These are phyloP conservation scores for Megamerina dolium DNA, from an alignment of 2,888 invertebrate species.

Conservation along the genomic window DNA sequence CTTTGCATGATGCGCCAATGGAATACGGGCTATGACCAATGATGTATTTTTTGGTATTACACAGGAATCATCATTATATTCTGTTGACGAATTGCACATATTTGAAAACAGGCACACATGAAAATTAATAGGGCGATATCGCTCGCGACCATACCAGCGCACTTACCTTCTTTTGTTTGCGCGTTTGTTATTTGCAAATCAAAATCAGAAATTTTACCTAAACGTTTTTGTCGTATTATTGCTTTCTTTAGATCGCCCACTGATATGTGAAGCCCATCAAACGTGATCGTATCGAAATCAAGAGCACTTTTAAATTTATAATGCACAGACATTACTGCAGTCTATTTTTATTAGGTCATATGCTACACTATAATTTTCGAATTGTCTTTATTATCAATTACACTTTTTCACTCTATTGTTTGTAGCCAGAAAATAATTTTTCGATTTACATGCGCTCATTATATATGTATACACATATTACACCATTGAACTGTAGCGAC, in stretches of 20 bases:
- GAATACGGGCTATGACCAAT: conserved; percentile 88
- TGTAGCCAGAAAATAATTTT: no score
- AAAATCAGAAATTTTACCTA: conserved; percentile 90
- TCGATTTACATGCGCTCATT: no score
- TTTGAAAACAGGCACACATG: conserved; percentile 7
- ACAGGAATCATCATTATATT: conserved; percentile 83
- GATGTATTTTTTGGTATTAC: conserved; percentile 97
- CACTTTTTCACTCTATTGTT: no score
- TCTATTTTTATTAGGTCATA: no score
- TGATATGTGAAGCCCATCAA: conserved; percentile 94
- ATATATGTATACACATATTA: no score
- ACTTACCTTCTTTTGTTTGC: conserved; percentile 88
- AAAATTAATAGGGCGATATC: background rate
- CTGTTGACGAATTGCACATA: conserved; percentile 51
- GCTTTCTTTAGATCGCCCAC: conserved; percentile 91
- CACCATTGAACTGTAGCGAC: no score
- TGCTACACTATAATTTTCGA: no score
- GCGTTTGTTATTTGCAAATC: conserved; percentile 96
- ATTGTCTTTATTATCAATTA: no score
- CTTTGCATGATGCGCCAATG: conserved; percentile 71
- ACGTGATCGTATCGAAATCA: conserved; percentile 93
- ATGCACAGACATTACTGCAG: conserved; percentile 78
- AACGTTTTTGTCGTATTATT: conserved; percentile 90
- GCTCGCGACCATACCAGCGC: no score
- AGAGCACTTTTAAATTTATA: conserved; percentile 97